These are phyloP conservation scores for Tetragonula carbonaria DNA, from an alignment of 2,888 invertebrate genomes.

Conservation along the genomic window DNA sequence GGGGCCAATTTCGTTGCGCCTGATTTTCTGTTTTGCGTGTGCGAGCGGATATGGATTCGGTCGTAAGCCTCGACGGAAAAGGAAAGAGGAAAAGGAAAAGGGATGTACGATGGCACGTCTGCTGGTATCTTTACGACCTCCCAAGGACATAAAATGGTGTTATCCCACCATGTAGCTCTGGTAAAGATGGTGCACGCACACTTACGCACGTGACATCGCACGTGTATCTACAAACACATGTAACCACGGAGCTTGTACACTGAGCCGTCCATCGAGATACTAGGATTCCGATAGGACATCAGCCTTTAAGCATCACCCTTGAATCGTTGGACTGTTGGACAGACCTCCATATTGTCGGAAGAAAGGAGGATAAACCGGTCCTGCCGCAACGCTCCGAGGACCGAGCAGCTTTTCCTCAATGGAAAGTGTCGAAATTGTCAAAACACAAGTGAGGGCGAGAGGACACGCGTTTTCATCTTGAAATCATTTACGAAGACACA, in stretches of 20 bases:
- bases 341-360: constrained; percentile 61
- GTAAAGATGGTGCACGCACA: constrained; percentile 49
- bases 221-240: constrained; percentile 27
- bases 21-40: constrained; percentile 40
- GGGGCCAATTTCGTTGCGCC: constrained; percentile 42
- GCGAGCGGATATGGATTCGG: constrained; percentile 32
- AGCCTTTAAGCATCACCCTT: constrained; percentile 61
- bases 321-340: constrained; percentile 59
- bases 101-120: constrained; percentile 55
- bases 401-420: constrained; percentile 4
- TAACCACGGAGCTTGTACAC: not conserved
- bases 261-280: constrained; percentile 56
- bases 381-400: constrained; percentile 10
- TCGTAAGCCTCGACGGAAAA: constrained; percentile 14
- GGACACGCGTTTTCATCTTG: not conserved
- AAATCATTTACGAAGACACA: constrained; percentile 18
- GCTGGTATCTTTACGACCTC: constrained; percentile 78
- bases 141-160: constrained; percentile 78
- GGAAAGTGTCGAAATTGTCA: constrained; percentile 37
- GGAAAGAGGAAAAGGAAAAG: constrained; percentile 42
- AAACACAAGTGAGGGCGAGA: not conserved
- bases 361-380: constrained; percentile 54
- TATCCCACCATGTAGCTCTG: constrained; percentile 72
- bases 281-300: constrained; percentile 62
- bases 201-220: constrained; percentile 15